Evolutionary conservation across 2,888 invertebrate species (phyloP).

Genomic region (Nasonovia ribisnigri): DNA sequence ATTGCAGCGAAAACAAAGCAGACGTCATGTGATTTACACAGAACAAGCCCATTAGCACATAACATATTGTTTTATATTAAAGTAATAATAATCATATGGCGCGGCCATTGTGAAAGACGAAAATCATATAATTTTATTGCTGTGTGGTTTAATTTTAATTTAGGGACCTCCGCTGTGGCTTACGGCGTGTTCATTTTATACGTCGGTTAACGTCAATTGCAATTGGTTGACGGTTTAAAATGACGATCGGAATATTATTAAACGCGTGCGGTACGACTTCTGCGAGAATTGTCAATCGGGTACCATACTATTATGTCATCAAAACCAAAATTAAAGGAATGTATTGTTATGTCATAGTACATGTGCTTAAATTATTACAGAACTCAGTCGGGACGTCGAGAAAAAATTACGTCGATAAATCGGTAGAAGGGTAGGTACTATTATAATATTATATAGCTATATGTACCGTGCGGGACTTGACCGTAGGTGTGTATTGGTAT

Average conservation of each 20-base stretch:
- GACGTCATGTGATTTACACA: neutral
- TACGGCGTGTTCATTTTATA: neutral
- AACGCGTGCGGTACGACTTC: neutral
- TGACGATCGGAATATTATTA: neutral
- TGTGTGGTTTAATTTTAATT: conserved; percentile 14
- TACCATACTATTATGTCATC: neutral
- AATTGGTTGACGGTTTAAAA: neutral
- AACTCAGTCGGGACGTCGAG: neutral
- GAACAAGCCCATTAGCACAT: conserved; percentile 16
- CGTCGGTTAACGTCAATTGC: neutral
- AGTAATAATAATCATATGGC: neutral
- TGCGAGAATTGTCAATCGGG: neutral
- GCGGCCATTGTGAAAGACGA: neutral
- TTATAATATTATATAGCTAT: neutral
- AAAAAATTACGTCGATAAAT: neutral
- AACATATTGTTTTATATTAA: neutral
- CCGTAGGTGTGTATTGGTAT: too few relatives aligned
- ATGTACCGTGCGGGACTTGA: too few relatives aligned
- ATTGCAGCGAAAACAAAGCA: neutral
- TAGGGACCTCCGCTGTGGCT: neutral
- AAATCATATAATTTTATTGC: conserved; percentile 28
- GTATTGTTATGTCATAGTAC: neutral
- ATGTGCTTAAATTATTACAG: too few relatives aligned
- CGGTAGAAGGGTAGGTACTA: neutral
- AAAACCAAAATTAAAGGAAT: neutral